These are phyloP conservation scores for Incurvaria masculella DNA, from an alignment of 2,888 invertebrate genomes.

Conservation along the genomic window DNA sequence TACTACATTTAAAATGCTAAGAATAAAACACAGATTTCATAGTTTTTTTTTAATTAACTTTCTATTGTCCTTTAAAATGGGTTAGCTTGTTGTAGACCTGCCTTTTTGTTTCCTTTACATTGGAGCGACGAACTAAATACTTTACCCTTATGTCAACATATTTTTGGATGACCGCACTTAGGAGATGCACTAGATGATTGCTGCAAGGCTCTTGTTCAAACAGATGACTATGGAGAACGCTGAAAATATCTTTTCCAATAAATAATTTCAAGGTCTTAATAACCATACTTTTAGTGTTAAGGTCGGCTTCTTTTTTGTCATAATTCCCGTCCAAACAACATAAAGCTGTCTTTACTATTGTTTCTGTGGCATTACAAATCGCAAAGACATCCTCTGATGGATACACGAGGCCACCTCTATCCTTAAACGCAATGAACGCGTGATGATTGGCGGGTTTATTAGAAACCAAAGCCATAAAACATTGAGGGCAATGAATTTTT, in stretches of 20 bases:
- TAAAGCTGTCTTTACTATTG: not conserved
- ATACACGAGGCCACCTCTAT: slow-evolving; percentile 14
- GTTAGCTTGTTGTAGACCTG: not conserved
- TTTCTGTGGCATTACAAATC: slow-evolving; percentile 12
- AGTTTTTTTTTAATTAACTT: no score
- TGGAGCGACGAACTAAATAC: slow-evolving; percentile 3
- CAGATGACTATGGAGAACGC: slow-evolving; percentile 5
- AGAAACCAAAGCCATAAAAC: not conserved
- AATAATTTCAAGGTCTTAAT: slow-evolving; percentile 5
- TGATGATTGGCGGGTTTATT: not conserved
- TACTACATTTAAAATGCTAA: no score
- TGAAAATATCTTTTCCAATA: slow-evolving; percentile 8
- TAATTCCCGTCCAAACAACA: not conserved
- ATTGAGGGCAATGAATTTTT: not conserved
- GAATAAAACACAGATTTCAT: no score
- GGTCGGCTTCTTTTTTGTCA: not conserved
- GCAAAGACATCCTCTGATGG: slow-evolving; percentile 14
- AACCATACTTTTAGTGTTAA: not conserved
- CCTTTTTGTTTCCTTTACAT: not conserved
- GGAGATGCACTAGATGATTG: slow-evolving; percentile 5
- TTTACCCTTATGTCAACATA: slow-evolving; percentile 9
- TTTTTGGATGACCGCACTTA: slow-evolving; percentile 7
- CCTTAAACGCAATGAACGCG: slow-evolving; percentile 10
- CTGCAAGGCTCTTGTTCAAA: slow-evolving; percentile 8
- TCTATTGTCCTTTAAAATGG: not conserved